Conservation (phyloP, 1,140 invertebrate genomes). For the Drosophila nigrodunni region DNA sequence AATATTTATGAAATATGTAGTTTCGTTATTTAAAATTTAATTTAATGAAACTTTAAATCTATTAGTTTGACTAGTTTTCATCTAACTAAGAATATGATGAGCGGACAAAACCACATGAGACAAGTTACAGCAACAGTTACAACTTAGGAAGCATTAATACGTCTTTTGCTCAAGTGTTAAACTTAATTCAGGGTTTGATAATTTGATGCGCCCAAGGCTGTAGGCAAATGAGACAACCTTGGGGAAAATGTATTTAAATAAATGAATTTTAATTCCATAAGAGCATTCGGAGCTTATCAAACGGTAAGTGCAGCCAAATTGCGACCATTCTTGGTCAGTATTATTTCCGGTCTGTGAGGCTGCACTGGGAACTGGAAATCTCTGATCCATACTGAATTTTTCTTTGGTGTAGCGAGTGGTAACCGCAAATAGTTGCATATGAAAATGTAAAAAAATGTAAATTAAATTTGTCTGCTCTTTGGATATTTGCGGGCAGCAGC, state of each 20-base stretch:
- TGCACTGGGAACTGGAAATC: neutral
- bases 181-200: neutral
- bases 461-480: neutral
- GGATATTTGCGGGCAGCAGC: constrained; percentile 1
- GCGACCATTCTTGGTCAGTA: constrained; percentile 13
- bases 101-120: neutral
- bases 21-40: too few relatives aligned
- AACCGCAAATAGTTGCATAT: neutral
- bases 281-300: neutral
- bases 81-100: too few relatives aligned
- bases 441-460: neutral
- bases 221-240: neutral
- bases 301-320: constrained; percentile 3
- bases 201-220: constrained; percentile 7
- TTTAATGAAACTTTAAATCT: too few relatives aligned
- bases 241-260: constrained; percentile 10
- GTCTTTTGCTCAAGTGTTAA: neutral
- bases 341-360: neutral
- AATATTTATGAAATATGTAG: too few relatives aligned
- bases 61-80: too few relatives aligned
- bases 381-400: neutral
- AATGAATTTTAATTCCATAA: constrained; percentile 15
- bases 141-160: neutral
- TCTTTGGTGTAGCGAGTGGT: neutral
- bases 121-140: neutral